Conservation (phyloP, 1,140 invertebrate species). For the Neodiprion pinetum region DNA sequence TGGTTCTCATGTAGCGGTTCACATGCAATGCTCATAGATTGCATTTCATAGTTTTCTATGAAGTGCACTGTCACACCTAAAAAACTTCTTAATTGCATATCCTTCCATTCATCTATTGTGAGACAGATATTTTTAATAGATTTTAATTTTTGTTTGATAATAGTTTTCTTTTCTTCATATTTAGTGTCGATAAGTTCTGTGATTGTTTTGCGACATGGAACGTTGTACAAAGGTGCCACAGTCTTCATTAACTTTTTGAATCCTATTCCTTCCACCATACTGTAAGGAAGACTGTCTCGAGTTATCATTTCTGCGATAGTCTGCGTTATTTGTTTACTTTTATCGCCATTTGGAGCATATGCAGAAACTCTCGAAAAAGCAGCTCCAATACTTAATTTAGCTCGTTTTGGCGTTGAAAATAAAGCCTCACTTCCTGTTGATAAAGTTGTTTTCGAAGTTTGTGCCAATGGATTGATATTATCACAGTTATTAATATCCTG, state of each 20-base stretch:
- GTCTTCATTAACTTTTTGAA: conserved; percentile 19
- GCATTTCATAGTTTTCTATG: neutral
- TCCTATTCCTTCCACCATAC: conserved; percentile 19
- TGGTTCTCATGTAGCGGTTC: too few species aligned
- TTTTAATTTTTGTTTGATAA: conserved; percentile 15
- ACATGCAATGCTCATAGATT: too few species aligned
- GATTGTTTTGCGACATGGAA: conserved; percentile 18
- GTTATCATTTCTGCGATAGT: neutral
- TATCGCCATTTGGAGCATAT: too few species aligned
- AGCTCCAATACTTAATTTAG: too few species aligned
- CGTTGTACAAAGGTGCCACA: conserved; percentile 19
- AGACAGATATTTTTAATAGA: conserved; percentile 6
- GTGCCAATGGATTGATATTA: too few species aligned
- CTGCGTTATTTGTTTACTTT: too few species aligned
- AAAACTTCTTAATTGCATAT: conserved; percentile 20
- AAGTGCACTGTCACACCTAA: conserved; percentile 24
- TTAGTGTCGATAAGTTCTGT: conserved; percentile 17
- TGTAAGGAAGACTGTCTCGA: conserved; percentile 16
- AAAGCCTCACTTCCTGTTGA: too few species aligned
- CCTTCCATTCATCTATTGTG: conserved; percentile 22
- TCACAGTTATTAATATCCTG: too few species aligned
- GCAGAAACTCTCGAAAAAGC: too few species aligned
- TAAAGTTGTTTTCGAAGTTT: too few species aligned
- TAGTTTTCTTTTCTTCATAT: conserved; percentile 15
- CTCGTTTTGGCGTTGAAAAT: too few species aligned